Base-by-base conservation (phyloP, 2,888 invertebrate genomes). In the Eutolmus rufibarbis region DNA sequence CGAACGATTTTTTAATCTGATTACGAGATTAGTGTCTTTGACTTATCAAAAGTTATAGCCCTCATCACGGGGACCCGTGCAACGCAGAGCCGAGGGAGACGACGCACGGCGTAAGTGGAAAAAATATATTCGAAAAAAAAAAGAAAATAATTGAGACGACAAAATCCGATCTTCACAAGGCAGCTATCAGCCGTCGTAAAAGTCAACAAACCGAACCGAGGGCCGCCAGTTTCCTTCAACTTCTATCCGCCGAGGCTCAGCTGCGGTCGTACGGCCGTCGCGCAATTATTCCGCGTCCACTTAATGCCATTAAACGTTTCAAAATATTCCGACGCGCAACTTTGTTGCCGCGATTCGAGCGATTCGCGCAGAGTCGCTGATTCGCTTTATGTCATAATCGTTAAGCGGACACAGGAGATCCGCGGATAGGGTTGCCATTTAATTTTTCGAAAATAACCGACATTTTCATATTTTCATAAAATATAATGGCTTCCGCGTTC, bases 11-110 rank as follows among this genome's bases (percentile, higher is more conserved):
- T 88, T 86, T 89, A 89, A 89, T 87, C 89, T 79, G 89, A 89
- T 89, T 88, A 89, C 74, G 84, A 84, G 89, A 89, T 89, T 89
- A 89, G 87, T 88, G 89, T 89, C 89, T 89, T 89, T 88, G 87
- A 88, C 89, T 88, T 89, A 88, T 89, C 89, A 89, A 88, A 88
- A 86, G 78, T 87, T 87, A 79, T 86, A 79, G 79, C 77, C 86
- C 86, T 84, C 84, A 74, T 84, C 84, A 84, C 37, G 40, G 40
- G 16, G 57, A 40, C 8, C 19, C 19, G 82, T 28, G 14, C 51
- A 57, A 16, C 43, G 16, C 43, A 46, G 14, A 14, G 34, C 34
- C 57, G 16, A 23, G 82, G 56, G 31, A 57, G 82, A 46, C 43
- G 43, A 46, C 43, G 43, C 43, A 14, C 43, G 43, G 79, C 7